Conservation (phyloP, 1,140 invertebrate genomes). For the Platyura marginata region DNA sequence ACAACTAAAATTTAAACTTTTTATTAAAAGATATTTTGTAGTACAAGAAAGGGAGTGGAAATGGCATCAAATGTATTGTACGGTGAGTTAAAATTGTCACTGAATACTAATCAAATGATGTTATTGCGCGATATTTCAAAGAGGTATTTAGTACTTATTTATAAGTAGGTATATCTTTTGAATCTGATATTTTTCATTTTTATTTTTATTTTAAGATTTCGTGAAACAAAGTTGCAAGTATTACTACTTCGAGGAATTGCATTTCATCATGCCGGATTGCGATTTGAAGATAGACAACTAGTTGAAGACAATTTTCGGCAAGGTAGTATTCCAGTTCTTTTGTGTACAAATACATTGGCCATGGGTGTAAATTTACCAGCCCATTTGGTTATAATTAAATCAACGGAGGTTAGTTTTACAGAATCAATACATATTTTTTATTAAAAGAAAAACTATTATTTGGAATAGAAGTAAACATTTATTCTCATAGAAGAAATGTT, state of each 20-base stretch:
- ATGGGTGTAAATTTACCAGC: constrained; percentile 72
- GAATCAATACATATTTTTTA: neutral
- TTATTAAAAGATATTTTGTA: neutral
- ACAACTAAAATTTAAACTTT: neutral
- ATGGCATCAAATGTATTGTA: neutral
- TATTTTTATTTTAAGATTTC: too few species aligned
- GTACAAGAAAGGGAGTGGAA: neutral
- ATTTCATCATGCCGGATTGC: constrained; percentile 60
- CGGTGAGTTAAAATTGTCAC: neutral
- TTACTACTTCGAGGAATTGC: constrained; percentile 56
- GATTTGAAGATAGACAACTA: constrained; percentile 35
- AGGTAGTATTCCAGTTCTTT: constrained; percentile 43
- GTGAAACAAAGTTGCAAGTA: too few species aligned
- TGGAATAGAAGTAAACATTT: neutral
- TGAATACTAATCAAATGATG: neutral
- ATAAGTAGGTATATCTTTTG: too few species aligned
- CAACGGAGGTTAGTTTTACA: constrained; percentile 27
- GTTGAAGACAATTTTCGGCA: constrained; percentile 44
- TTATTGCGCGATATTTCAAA: neutral
- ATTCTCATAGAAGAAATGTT: too few species aligned
- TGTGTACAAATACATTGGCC: constrained; percentile 51
- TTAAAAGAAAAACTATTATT: neutral
- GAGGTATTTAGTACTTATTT: too few species aligned
- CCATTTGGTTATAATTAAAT: constrained; percentile 66
- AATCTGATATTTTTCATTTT: too few species aligned